Base-by-base conservation (phyloP, 2,113 vertebrate species). In the Spheniscus mendiculus region DNA sequence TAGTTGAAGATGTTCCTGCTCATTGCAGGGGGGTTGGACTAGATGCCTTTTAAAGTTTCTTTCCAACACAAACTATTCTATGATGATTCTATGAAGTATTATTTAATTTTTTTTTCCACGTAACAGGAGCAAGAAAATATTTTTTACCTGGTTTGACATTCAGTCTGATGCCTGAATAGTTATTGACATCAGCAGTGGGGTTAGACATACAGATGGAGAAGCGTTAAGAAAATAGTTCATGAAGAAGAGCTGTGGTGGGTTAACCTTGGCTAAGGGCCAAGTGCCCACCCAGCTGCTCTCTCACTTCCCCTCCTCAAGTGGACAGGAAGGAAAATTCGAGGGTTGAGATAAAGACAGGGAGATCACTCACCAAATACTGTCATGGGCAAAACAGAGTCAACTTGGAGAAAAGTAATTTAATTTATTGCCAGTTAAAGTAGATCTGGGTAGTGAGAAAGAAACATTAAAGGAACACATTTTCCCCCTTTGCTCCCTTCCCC, bases 401-500 rank as follows among this genome's bases (percentile, higher is more conserved):
- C 18, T 5, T 42, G 36, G 15, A 25, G 15, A 42, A 70, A 81
- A 72, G 21, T 15, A 10, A 26, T 44, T 25, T 77, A 69, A 42
- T 42, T 81, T 66, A 34, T 23, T 42, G 12, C 11, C 26, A n/a
- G 10, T 22, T 89, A 27, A 66, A 38, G 27, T 12, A 16, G 20
- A 58, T 45, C 55, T 80, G 15, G 2, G 4, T 27, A 63, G 32
- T 49, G 56, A 53, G 8, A 81, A 87, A 36, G 3, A 53, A 58
- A 73, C 2, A 20, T 40, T 71, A 55, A 87, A 77, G 10, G 10
- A 81, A 30, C 4, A 49, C 1, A 2, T 58, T 80, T 61, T 0
- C 0, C 15, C 3, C 7, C 3, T 5, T 73, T 65, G 4, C 0
- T 19, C 1, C 17, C 5, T 82, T 88, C 9, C 71, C 15, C n/a